Evolutionary conservation across 2,797 vertebrate species (phyloP).

Genomic region (Aplochiton taeniatus): DNA sequence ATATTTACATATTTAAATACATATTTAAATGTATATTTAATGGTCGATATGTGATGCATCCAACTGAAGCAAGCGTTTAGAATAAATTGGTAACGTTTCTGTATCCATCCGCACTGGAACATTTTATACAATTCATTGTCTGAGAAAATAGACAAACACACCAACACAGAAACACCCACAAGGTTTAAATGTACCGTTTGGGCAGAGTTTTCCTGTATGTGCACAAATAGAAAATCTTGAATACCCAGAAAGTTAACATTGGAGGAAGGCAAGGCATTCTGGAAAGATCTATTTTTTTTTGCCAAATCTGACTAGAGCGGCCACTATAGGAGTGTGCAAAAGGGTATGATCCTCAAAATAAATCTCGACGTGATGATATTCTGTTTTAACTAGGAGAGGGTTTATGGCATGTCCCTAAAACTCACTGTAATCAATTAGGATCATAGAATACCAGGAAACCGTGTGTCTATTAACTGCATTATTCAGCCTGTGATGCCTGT

Average conservation of each 20-base stretch:
- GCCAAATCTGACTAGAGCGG: constrained; percentile 58
- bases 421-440: constrained; percentile 3
- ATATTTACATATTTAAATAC: too few species aligned
- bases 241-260: constrained; percentile 71
- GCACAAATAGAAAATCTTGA: constrained; percentile 55
- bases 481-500: too few species aligned
- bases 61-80: too few species aligned
- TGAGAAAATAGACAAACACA: constrained; percentile 5
- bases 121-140: not conserved
- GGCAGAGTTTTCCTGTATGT: constrained; percentile 37
- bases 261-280: constrained; percentile 57
- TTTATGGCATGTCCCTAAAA: too few species aligned
- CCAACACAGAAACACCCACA: constrained; percentile 18
- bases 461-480: too few species aligned
- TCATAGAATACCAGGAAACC: constrained; percentile 9
- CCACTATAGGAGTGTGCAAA: constrained; percentile 36
- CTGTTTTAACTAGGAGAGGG: too few species aligned
- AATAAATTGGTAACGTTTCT: too few species aligned
- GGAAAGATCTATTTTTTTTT: constrained; percentile 46
- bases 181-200: constrained; percentile 18
- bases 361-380: constrained; percentile 4
- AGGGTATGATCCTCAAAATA: constrained; percentile 46
- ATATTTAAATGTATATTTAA: too few species aligned
- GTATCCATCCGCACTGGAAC: too few species aligned
- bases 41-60: too few species aligned